Conservation (phyloP, 2,113 vertebrate genomes). For the Chlorodrepanis virens region DNA sequence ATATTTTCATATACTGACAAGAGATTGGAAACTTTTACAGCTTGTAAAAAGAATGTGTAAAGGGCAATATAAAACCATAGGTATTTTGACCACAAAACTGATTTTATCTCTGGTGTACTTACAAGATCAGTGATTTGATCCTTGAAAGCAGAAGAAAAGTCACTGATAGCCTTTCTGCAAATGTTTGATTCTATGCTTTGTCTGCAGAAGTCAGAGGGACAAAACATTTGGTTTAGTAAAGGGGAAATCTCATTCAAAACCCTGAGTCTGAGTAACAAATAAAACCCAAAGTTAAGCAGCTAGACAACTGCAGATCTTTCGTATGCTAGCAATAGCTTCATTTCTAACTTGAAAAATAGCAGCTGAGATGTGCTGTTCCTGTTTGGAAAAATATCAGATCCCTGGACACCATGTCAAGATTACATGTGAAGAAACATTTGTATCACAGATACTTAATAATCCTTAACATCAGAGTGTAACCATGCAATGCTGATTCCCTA, state of each 20-base stretch:
- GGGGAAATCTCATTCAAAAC: not conserved
- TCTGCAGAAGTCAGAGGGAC: conserved; percentile 64
- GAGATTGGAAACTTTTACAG: not conserved
- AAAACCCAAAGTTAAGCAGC: not conserved
- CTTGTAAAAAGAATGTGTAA: not conserved
- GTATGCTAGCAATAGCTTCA: not conserved
- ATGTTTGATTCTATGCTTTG: conserved; percentile 68
- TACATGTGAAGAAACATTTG: not conserved
- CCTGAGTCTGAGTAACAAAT: not conserved
- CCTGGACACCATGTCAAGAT: not conserved
- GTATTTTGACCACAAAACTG: not conserved
- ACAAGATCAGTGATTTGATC: conserved; percentile 80
- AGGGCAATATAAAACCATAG: not conserved
- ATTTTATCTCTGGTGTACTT: conserved; percentile 37
- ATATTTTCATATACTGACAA: not conserved
- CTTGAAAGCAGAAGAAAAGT: conserved; percentile 75
- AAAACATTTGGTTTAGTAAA: not conserved
- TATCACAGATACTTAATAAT: not conserved
- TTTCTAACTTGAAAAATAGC: not conserved
- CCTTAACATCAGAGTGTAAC: not conserved
- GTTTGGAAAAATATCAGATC: not conserved
- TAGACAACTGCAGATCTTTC: not conserved
- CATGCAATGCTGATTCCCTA: not conserved
- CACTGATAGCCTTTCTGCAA: conserved; percentile 69
- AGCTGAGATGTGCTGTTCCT: not conserved